Base-by-base conservation (phyloP, 1,140 invertebrate genomes). In the Neotoxoptera formosana region DNA sequence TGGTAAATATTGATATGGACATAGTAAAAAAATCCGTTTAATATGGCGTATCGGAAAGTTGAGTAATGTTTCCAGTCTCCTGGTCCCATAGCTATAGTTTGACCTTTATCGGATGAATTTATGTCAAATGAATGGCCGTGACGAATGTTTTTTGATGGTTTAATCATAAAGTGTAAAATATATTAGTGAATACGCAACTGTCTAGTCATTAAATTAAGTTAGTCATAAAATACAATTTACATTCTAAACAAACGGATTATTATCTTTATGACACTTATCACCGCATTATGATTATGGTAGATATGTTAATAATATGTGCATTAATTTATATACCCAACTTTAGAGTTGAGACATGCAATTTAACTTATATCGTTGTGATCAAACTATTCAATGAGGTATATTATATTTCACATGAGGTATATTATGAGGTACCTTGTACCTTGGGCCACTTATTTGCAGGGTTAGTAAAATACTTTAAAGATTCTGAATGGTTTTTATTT, bases 71-170 rank as follows among this genome's bases (percentile, higher is more conserved):
- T 89, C 51, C 88, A 89, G 51, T 89, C 88, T 89, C 88, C 51
- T 23, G 51, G 51, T 89, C 48, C 48, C 34, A 89, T 21, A 48
- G 34, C 51, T 53, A 30, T 30, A 21, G 87, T 89, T 56, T 89
- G 88, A 89, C 88, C 88, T 89, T 89, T 89, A 89, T 89, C 51
- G 88, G 88, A 89, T 41, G 34, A 89, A 89, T 89, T 89, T 89
- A 89, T 89, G 88, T 89, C 88, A 56, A 89, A 89, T 34, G 88
- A 89, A 89, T 89, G 88, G 56, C 88, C 88, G 88, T 89, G 88
- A 89, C 88, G 51, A 89, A 89, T 89, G n/a, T 34, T 89, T 36
- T 89, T 56, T 89, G 88, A 56, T 89, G 88, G 48, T 56, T 89
- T 36, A 56, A 89, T 89, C 51, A 34, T 89, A 89, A 89, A 89